Conservation (phyloP, 1,140 invertebrate genomes). For the Pseudomyrmex cubaensis region DNA sequence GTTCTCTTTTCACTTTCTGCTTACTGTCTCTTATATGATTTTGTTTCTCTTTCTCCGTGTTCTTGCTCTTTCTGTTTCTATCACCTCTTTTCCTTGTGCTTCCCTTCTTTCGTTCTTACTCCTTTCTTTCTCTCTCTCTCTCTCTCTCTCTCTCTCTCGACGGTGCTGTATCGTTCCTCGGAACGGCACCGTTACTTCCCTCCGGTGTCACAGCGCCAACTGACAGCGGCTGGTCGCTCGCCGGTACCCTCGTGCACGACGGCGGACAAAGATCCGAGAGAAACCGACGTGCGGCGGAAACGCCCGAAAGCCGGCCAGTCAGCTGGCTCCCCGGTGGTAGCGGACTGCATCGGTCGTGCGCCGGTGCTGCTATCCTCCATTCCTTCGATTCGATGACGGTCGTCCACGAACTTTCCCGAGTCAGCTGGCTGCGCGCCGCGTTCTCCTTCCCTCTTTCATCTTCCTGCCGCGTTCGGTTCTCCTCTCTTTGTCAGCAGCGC, state of each 20-base stretch:
- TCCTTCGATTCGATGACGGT: constrained; percentile 64
- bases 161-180: constrained; percentile 60
- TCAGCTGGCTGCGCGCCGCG: constrained; percentile 66
- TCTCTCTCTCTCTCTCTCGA: constrained; percentile 48
- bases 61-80: constrained; percentile 35
- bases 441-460: neutral
- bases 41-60: neutral
- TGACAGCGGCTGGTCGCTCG: constrained; percentile 75
- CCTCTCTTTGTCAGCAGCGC: neutral
- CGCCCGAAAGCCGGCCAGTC: constrained; percentile 73
- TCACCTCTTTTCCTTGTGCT: constrained; percentile 24
- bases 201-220: constrained; percentile 78
- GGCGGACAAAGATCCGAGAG: constrained; percentile 70
- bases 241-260: constrained; percentile 79
- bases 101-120: constrained; percentile 26
- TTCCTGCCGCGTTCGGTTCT: neutral
- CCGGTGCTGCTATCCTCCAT: constrained; percentile 57
- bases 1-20: constrained; percentile 7
- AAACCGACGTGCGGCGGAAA: constrained; percentile 53
- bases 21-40: neutral
- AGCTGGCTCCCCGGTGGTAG: constrained; percentile 75
- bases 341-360: constrained; percentile 64
- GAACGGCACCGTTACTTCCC: constrained; percentile 72
- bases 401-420: constrained; percentile 71
- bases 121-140: neutral